Conservation (phyloP, 2,113 vertebrate species). For the Chionodraco myersi region DNA sequence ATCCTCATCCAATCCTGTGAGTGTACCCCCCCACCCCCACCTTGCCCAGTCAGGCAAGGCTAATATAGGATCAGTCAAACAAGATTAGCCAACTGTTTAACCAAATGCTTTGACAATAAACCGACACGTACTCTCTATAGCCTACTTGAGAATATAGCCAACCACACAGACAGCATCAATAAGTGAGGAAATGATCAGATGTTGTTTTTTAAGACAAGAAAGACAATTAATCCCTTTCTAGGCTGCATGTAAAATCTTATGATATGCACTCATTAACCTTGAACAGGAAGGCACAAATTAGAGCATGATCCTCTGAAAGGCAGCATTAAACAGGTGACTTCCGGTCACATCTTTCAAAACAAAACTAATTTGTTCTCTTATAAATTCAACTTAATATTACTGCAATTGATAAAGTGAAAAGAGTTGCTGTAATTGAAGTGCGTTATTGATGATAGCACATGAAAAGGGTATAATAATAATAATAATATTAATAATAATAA, state of each 20-base stretch:
- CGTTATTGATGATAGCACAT: no score
- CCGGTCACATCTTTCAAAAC: background rate
- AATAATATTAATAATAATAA: no score
- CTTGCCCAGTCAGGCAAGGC: background rate
- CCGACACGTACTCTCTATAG: background rate
- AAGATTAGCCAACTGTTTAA: conserved; percentile 36
- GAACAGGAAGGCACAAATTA: no score
- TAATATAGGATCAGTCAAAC: conserved; percentile 53
- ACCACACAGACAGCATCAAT: background rate
- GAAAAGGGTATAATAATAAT: no score
- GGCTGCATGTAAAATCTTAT: background rate
- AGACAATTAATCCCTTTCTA: background rate
- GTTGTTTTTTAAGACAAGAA: background rate
- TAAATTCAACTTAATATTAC: no score
- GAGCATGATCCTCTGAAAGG: no score
- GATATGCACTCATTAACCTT: background rate
- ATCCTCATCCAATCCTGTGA: background rate
- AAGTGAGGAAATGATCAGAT: background rate
- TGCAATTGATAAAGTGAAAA: background rate
- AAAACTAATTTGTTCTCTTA: background rate
- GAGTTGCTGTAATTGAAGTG: background rate
- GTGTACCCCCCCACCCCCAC: background rate
- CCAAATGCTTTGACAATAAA: conserved; percentile 24
- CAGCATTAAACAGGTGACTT: background rate
- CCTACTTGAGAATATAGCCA: background rate